Conservation (phyloP, 2,888 invertebrate genomes). For the Pecten maximus region DNA sequence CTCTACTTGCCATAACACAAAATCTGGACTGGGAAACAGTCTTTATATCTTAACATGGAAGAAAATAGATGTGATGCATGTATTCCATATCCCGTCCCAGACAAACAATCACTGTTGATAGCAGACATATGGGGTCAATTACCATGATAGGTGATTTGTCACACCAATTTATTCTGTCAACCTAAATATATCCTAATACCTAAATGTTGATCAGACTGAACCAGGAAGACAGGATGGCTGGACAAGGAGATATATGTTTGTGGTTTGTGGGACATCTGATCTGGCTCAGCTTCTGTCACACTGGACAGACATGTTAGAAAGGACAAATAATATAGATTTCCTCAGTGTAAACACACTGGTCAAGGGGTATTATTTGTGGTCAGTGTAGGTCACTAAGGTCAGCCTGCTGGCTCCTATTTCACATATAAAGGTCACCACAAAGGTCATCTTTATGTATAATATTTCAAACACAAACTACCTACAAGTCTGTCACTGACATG, state of each 20-base stretch:
- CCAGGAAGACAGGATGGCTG: background rate
- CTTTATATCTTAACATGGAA: too few species aligned
- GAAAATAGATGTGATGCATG: too few species aligned
- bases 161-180: too few species aligned
- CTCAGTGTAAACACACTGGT: background rate
- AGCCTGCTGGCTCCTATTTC: background rate
- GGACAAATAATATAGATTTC: background rate
- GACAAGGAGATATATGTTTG: too few species aligned
- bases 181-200: too few species aligned
- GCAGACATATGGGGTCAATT: too few species aligned
- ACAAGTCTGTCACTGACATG: background rate
- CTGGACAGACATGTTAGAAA: background rate
- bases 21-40: too few species aligned
- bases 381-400: background rate
- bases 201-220: background rate
- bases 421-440: background rate
- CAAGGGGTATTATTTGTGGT: constrained; percentile 23
- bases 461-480: background rate
- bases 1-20: too few species aligned
- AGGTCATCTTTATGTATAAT: background rate
- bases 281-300: background rate
- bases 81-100: too few species aligned
- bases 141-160: too few species aligned
- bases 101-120: too few species aligned
- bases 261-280: background rate